Base-by-base conservation (phyloP, 2,113 vertebrate species). In the Brachyhypopomus occidentalis region DNA sequence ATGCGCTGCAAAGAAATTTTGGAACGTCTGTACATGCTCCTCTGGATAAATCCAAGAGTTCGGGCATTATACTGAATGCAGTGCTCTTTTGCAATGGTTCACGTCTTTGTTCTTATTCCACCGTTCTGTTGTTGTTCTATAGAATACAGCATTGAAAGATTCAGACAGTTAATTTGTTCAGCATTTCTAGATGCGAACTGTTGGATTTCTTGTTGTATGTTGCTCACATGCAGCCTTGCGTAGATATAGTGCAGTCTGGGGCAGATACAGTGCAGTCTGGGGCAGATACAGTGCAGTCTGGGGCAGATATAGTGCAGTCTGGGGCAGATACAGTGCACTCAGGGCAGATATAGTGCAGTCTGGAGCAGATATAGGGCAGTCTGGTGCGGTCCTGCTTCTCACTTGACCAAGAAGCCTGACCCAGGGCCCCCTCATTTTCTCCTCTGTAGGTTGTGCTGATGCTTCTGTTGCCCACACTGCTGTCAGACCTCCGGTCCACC, bases 331-430 rank as follows among this genome's bases (percentile, higher is more conserved):
- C 3, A 30, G 3, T 30, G 30, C 30, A 30, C n/a, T n/a, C n/a
- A n/a, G 30, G 30, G 30, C 30, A 30, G 30, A 30, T 30, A 30
- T 30, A 30, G 3, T 30, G 30, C 30, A 30, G 30, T 30, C 30
- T 30, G 30, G 30, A 3, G 30, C 30, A 30, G 30, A 30, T 30
- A 30, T 41, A 41, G 41, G 5, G 41, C 41, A 41, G 41, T 41
- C 41, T 41, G 5, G 41, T 41, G 41, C 14, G 20, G 22, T 25
- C 34, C 81, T 75, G 85, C 80, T 84, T 86, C 84, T 77, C 78
- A 89, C 88, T 82, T 84, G 89, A 87, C 88, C 88, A 90, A 89
- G 84, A 88, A 91, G 90, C 88, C 88, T 88, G 83, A 89, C 78
- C 64, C 60, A 89, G 86, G 89, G 90, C 88, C 89, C 91, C 88